phyloP scores from a whole-genome alignment of 2,113 vertebrate genomes.

The Cervus canadensis region DNA sequence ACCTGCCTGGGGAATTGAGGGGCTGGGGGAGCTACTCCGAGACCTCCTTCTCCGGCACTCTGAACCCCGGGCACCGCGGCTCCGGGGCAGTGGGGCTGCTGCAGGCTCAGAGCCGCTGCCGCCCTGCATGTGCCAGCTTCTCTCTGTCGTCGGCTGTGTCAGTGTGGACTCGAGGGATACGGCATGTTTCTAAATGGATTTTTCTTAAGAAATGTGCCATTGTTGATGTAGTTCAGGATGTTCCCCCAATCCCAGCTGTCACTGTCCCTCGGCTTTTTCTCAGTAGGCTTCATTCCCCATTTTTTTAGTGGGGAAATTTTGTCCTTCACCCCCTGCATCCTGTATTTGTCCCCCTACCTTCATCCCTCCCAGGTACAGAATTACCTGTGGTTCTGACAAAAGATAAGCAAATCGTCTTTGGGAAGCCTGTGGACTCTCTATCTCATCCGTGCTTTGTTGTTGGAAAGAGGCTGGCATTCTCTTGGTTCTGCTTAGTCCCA shows the following conservation, averaged over 20 bases:
- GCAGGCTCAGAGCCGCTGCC: background rate
- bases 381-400: background rate
- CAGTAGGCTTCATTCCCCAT: background rate
- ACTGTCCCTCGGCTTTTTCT: constrained; percentile 1
- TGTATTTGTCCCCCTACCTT: background rate
- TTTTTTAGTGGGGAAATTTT: background rate
- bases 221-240: background rate
- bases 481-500: background rate
- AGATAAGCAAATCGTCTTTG: background rate
- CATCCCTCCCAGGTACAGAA: background rate
- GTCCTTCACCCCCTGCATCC: background rate
- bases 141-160: background rate
- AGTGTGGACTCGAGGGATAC: background rate
- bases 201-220: constrained; percentile 39
- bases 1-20: background rate
- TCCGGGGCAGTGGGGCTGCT: background rate
- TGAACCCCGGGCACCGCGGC: background rate
- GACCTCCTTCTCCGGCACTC: background rate
- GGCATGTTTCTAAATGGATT: constrained; percentile 31
- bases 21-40: background rate
- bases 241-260: background rate
- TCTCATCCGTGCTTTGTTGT: background rate
- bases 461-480: background rate
- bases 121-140: constrained; percentile 13
- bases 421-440: background rate